These are phyloP conservation scores for Acromyrmex echinatior DNA, from an alignment of 1,140 invertebrate genomes.

Conservation along the genomic window DNA sequence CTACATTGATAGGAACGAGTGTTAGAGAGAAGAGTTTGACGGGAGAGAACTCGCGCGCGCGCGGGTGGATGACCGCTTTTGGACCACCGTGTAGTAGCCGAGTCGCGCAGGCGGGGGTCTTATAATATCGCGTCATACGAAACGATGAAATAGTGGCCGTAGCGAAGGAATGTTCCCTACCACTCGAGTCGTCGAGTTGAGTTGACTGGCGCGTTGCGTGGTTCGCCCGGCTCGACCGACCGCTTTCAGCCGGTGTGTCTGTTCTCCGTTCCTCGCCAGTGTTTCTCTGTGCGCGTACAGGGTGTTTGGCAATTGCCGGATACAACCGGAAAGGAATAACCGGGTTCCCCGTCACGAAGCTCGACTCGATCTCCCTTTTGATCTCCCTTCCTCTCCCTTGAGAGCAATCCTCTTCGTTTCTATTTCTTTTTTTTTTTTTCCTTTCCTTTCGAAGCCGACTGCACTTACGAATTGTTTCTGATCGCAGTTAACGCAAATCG, in stretches of 20 bases:
- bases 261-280: constrained; percentile 70
- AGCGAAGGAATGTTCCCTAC: constrained; percentile 86
- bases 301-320: constrained; percentile 60
- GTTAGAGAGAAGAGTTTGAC: not conserved
- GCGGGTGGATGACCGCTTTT: constrained; percentile 80
- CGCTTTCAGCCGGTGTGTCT: constrained; percentile 83
- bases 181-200: constrained; percentile 85
- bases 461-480: constrained; percentile 50
- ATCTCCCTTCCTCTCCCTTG: too few relatives aligned
- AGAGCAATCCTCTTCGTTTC: constrained; percentile 11
- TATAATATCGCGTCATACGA: constrained; percentile 87
- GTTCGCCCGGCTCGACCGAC: constrained; percentile 77
- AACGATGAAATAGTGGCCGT: constrained; percentile 87
- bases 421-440: not conserved
- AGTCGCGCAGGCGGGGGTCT: constrained; percentile 85
- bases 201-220: constrained; percentile 84
- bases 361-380: constrained; percentile 12
- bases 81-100: constrained; percentile 85
- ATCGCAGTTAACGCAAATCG: constrained; percentile 49
- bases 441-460: not conserved
- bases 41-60: constrained; percentile 35
- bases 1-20: too few relatives aligned
- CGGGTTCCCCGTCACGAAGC: constrained; percentile 44
- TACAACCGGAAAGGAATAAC: constrained; percentile 38
- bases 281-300: constrained; percentile 61